These are phyloP conservation scores for Mionectes macconnelli DNA, from an alignment of 2,113 vertebrate genomes.

Conservation along the genomic window DNA sequence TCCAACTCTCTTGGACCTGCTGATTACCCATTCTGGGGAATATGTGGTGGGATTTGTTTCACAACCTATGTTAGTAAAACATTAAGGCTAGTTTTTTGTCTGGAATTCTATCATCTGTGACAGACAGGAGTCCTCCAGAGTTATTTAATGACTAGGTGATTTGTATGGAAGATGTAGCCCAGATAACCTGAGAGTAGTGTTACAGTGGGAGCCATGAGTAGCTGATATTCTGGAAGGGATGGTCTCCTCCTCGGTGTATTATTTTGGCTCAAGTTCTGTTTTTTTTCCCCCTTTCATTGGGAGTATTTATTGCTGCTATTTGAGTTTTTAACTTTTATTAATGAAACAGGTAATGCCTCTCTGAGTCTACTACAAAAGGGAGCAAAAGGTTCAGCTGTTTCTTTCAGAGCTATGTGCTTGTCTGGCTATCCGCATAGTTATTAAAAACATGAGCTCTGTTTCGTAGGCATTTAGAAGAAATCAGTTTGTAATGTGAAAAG, in stretches of 20 bases:
- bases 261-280: background rate
- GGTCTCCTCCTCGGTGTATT: background rate
- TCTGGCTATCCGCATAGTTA: background rate
- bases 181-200: background rate
- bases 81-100: background rate
- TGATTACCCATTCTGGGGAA: background rate
- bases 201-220: background rate
- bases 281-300: rapidly evolving
- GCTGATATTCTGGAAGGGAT: background rate
- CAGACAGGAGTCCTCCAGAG: background rate
- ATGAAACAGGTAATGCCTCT: background rate
- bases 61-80: background rate
- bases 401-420: background rate
- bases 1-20: background rate
- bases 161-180: background rate
- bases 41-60: background rate
- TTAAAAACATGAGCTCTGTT: background rate
- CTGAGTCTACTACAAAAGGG: background rate
- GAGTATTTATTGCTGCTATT: background rate
- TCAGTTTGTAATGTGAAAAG: background rate
- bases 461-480: background rate
- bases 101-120: background rate
- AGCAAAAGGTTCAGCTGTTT: background rate
- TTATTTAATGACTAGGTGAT: background rate
- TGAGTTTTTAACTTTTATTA: background rate